These are phyloP conservation scores for Eudemis profundana DNA, from an alignment of 2,888 invertebrate species.

Conservation along the genomic window DNA sequence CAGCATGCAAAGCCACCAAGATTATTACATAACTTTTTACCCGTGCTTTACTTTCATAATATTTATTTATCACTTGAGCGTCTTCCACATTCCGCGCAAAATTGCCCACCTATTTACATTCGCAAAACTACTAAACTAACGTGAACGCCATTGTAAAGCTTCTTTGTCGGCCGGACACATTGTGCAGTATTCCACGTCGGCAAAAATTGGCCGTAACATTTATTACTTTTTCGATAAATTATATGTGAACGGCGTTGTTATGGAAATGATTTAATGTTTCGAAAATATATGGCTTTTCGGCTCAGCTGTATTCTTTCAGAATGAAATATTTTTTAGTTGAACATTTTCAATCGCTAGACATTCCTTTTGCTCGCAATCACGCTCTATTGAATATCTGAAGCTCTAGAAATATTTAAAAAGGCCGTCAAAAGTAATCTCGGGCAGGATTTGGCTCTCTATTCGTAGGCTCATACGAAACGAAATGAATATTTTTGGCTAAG, in stretches of 20 bases:
- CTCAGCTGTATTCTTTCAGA: slow-evolving; percentile 14
- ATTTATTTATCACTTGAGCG: slow-evolving; percentile 14
- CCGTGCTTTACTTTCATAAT: slow-evolving; percentile 1
- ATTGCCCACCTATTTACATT: slow-evolving; percentile 39
- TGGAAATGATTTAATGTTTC: slow-evolving; percentile 37
- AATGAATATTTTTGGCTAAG: not conserved
- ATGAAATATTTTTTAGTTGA: not conserved
- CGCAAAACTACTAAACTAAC: slow-evolving; percentile 36
- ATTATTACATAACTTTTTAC: not conserved
- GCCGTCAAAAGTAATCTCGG: not conserved
- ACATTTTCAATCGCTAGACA: not conserved
- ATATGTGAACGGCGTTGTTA: slow-evolving; percentile 31
- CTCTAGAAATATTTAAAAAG: too few relatives aligned
- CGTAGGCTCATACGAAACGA: too few relatives aligned
- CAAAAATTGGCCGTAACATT: slow-evolving; percentile 34
- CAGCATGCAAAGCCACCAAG: too few relatives aligned
- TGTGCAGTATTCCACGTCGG: slow-evolving; percentile 25
- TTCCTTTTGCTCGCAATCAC: not conserved
- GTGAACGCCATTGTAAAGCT: slow-evolving; percentile 41
- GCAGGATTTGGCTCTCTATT: not conserved
- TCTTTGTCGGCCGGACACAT: slow-evolving; percentile 34
- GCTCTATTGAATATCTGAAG: not conserved
- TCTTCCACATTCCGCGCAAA: slow-evolving; percentile 29
- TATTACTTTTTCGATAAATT: slow-evolving; percentile 39
- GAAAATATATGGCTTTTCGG: slow-evolving; percentile 24